These are phyloP conservation scores for Ophion slaviceki DNA, from an alignment of 2,888 invertebrate genomes.

Conservation along the genomic window DNA sequence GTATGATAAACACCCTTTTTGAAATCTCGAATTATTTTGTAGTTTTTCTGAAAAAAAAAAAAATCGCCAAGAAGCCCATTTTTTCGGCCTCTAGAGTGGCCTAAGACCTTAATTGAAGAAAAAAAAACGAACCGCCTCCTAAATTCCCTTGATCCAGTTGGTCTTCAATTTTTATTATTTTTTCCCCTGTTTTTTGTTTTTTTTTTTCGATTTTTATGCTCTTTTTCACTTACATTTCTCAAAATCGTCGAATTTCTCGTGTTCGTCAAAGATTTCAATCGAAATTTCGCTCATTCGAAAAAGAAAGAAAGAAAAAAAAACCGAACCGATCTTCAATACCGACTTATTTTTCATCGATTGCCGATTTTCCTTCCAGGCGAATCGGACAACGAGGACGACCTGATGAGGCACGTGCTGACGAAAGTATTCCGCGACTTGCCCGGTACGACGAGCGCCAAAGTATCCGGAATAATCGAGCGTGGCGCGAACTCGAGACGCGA, in stretches of 20 bases:
- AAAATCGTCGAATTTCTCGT: not conserved
- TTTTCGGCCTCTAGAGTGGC: too few relatives aligned
- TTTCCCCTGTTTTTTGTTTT: not conserved
- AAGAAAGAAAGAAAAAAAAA: not conserved
- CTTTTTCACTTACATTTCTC: not conserved
- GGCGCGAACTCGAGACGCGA: slow-evolving; percentile 70
- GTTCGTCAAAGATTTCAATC: not conserved
- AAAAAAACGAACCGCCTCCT: too few relatives aligned
- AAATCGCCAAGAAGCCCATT: too few relatives aligned
- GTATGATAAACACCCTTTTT: too few relatives aligned
- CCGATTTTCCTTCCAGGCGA: slow-evolving; percentile 69
- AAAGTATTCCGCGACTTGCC: slow-evolving; percentile 80
- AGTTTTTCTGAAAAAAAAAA: too few relatives aligned
- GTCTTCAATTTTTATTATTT: not conserved
- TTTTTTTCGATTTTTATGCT: not conserved
- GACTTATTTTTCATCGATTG: not conserved
- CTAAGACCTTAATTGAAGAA: too few relatives aligned
- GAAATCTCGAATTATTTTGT: too few relatives aligned
- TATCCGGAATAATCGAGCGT: slow-evolving; percentile 72
- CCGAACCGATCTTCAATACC: not conserved
- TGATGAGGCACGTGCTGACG: slow-evolving; percentile 77
- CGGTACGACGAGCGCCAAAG: slow-evolving; percentile 73
- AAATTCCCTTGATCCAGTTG: not conserved
- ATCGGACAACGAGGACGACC: slow-evolving; percentile 77
- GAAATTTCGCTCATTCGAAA: not conserved